These are phyloP conservation scores for Cichlasoma orientale DNA, from an alignment of 2,797 vertebrate genomes.

Conservation along the genomic window DNA sequence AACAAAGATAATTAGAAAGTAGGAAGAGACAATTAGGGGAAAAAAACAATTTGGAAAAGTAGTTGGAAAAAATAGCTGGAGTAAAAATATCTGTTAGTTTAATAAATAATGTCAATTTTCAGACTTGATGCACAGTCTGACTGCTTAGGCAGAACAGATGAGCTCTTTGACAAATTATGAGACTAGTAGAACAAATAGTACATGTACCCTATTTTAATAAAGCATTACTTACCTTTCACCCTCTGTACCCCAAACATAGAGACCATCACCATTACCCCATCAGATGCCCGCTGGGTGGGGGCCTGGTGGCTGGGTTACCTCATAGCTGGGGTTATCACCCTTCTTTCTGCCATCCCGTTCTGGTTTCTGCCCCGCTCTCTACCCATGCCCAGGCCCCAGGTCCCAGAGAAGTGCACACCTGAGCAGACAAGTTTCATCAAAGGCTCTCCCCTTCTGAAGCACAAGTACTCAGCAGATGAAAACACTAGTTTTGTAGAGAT, in stretches of 20 bases:
- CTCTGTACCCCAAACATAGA: conserved; percentile 71
- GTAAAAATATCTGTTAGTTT: neutral
- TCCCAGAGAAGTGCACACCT: conserved; percentile 43
- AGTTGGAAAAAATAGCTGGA: neutral
- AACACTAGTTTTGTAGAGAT: conserved; percentile 73
- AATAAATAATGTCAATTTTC: neutral
- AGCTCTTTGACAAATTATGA: neutral
- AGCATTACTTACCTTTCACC: neutral
- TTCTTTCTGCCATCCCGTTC: conserved; percentile 87
- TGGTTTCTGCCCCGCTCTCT: conserved; percentile 87
- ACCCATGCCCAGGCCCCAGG: conserved; percentile 40
- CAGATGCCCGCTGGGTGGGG: conserved; percentile 93
- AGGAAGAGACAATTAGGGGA: neutral
- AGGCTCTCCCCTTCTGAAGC: conserved; percentile 55
- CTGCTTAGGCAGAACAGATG: neutral
- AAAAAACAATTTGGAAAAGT: too few relatives aligned
- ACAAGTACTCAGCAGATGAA: conserved; percentile 69
- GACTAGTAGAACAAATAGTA: neutral
- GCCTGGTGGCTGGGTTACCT: conserved; percentile 95
- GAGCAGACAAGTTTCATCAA: conserved; percentile 69
- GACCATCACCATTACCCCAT: conserved; percentile 85
- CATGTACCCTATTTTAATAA: neutral
- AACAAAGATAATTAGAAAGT: neutral
- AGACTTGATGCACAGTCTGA: neutral
- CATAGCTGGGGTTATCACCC: conserved; percentile 74